Evolutionary conservation across 2,113 vertebrate species (phyloP), one percentile per base, ranked within the genome.

Genomic region (Crotalus horridus): DNA sequence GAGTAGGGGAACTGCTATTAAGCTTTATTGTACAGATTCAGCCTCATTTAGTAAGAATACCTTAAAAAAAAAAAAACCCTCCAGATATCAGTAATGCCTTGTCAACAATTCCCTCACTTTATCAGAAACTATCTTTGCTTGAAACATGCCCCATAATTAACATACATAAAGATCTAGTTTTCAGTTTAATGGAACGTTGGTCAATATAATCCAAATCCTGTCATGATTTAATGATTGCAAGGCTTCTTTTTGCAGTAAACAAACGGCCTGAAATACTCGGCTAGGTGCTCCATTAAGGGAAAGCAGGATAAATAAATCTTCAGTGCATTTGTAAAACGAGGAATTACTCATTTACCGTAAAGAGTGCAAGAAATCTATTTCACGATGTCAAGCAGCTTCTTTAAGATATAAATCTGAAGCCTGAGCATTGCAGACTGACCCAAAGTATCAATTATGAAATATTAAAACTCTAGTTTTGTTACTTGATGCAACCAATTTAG

Each of bases 311-410:
- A 94, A 61, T 8, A 91, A 88, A 23, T 29, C 88, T 39, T 54
- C 12, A 24, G 58, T 43, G n/a, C 0, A 87, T 74, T 92, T 92
- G 59, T 89, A 92, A 81, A 94, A 91, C 53, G 7, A 93, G 12
- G 64, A 12, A 51, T 92, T 91, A 92, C 91, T 93, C 23, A 69
- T 93, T 95, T 94, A 93, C n/a, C 90, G 43, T 93, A 56, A 92
- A 81, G 8, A 39, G 90, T 7, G 21, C 43, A 89, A 54, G 23
- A 92, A 93, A 59, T 91, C 85, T 81, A 88, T 48, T 95, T 90
- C 64, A 46, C 9, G 13, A 89, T 17, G 21, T 48, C 74, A n/a
- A 94, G 2, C 17, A 93, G 17, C 23, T 56, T 3, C 23, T 48
- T 5, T 46, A 24, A 91, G 23, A 90, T 20, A 89, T 0, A 93